phyloP scores from a whole-genome alignment of 2,888 invertebrate genomes.

The Drosophila prostipennis region DNA sequence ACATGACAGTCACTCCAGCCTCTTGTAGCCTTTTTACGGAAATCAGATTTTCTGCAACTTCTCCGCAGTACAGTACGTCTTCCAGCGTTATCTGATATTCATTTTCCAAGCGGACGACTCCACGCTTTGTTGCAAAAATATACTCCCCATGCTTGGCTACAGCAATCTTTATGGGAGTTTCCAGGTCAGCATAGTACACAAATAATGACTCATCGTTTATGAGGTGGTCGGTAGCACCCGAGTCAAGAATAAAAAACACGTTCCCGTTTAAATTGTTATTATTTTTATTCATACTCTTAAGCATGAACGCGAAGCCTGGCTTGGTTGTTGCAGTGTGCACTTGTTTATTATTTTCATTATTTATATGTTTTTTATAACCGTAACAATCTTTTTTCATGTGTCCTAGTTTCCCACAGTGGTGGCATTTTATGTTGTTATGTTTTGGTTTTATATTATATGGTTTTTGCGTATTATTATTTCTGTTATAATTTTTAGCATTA shows the following conservation, averaged over 20 bases:
- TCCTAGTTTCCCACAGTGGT: neutral
- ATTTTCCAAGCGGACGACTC: neutral
- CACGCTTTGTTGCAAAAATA: conserved; percentile 2
- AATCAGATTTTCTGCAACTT: neutral
- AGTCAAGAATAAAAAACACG: conserved; percentile 3
- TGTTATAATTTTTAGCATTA: neutral
- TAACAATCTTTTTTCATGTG: neutral
- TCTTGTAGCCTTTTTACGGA: neutral
- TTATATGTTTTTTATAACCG: neutral
- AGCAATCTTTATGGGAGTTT: neutral
- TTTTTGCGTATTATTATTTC: neutral
- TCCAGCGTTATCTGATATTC: neutral
- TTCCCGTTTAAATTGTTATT: neutral
- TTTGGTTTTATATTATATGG: neutral
- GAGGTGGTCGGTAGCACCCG: neutral
- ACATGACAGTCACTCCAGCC: neutral
- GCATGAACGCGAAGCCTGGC: neutral
- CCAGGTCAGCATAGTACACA: conserved; percentile 1
- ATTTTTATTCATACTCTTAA: neutral
- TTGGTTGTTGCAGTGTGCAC: neutral
- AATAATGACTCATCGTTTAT: conserved; percentile 1
- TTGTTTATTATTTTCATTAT: neutral
- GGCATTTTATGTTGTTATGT: neutral
- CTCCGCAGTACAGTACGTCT: neutral
- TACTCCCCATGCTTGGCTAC: neutral